Conservation (phyloP, 2,797 vertebrate genomes). For the Rhadinocentrus ornatus region DNA sequence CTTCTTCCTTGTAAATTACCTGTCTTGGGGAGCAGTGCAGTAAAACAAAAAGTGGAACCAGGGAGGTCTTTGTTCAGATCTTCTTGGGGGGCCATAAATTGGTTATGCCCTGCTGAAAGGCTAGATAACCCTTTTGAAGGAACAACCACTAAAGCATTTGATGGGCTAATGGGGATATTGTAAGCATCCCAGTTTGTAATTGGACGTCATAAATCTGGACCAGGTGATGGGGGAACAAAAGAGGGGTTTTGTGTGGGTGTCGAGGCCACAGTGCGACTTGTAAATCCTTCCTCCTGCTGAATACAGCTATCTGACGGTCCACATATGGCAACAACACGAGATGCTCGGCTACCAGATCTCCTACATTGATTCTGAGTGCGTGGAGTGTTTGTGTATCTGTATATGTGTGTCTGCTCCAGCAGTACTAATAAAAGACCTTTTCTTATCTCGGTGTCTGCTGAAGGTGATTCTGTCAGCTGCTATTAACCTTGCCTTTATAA, state of each 20-base stretch:
- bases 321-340: slow-evolving; percentile 85
- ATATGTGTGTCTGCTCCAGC: slow-evolving; percentile 12
- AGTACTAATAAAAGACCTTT: slow-evolving; percentile 65
- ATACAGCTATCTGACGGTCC: slow-evolving; percentile 87
- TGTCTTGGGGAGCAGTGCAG: slow-evolving; percentile 68
- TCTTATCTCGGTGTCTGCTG: slow-evolving; percentile 92
- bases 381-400: slow-evolving; percentile 33
- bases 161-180: slow-evolving; percentile 89
- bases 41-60: slow-evolving; percentile 71
- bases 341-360: slow-evolving; percentile 80
- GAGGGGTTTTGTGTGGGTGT: slow-evolving; percentile 83
- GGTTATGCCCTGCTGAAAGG: slow-evolving; percentile 79
- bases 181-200: slow-evolving; percentile 86
- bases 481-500: slow-evolving; percentile 94
- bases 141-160: slow-evolving; percentile 84
- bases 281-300: slow-evolving; percentile 89
- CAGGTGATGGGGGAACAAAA: slow-evolving; percentile 87
- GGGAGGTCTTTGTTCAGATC: slow-evolving; percentile 73
- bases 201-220: slow-evolving; percentile 92
- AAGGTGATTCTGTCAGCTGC: slow-evolving; percentile 88
- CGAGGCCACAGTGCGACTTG: slow-evolving; percentile 82
- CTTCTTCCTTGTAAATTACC: slow-evolving; percentile 80
- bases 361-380: slow-evolving; percentile 81
- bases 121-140: slow-evolving; percentile 83
- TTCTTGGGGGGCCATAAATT: slow-evolving; percentile 73